Evolutionary conservation across 2,113 vertebrate species (phyloP), one percentile per base, ranked within the genome.

Genomic region (Hylia prasina): DNA sequence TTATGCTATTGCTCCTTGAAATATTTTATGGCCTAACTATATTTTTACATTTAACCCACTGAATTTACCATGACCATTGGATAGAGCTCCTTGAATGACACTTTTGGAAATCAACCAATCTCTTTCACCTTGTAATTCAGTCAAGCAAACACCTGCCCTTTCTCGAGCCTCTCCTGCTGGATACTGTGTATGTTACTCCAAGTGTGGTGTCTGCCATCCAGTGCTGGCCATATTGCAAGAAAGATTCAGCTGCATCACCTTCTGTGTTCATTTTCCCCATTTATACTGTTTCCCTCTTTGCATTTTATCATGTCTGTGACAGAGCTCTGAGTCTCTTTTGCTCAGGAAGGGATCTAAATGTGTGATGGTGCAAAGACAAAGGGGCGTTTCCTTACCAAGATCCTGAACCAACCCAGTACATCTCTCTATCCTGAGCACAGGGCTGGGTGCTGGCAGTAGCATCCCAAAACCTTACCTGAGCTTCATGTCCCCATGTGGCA

Each of bases 151-250:
- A 13, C 8, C 31, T 20, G 17, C 10, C 4, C 9, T 30, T 91
- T 60, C 80, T 51, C 35, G 86, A 69, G 14, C 7, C 40, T 60
- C 35, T 75, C 39, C 60, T 82, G 14, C n/a, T 73, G 68, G 18
- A 17, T 60, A 11, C 53, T 25, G 40, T 72, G 8, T 10, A 15
- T 13, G 7, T 39, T 61, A 24, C 14, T 45, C 6, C 33, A 51
- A 60, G 31, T 11, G 12, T 30, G 7, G 18, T 35, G 18, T 33
- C 63, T 91, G 28, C 21, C 30, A 11, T 17, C 11, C 57, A 54
- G 30, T 0, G 0, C 24, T 80, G 23, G 15, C 30, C 9, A 7
- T 15, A 39, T 9, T 28, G 16, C 16, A 68, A 30, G 40, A 28
- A 72, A 68, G 15, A 13, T 73, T 61, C 40, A 44, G 6, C 19